phyloP scores from a whole-genome alignment of 2,113 vertebrate species.

The Paedocypris sp. region DNA sequence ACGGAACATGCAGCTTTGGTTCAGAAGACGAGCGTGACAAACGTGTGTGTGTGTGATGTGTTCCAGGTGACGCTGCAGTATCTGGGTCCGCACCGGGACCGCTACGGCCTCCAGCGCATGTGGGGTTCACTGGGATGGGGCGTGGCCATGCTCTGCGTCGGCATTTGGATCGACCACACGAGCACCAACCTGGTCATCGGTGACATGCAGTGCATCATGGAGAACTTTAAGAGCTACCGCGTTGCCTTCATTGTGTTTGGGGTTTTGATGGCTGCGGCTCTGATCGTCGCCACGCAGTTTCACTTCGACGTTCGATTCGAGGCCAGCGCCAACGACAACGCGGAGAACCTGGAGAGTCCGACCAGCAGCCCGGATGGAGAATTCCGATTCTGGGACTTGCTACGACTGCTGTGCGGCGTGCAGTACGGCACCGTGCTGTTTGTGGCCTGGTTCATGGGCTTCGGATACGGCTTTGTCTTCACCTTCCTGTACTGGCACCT shows the following conservation, averaged over 20 bases:
- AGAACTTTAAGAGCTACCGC: constrained; percentile 79
- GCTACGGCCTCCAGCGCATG: constrained; percentile 92
- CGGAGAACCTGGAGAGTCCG: constrained; percentile 28
- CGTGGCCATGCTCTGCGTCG: constrained; percentile 84
- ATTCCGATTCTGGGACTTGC: constrained; percentile 76
- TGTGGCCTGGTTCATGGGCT: constrained; percentile 97
- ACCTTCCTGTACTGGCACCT: constrained; percentile 96
- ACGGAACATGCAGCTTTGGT: too few species aligned
- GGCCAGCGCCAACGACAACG: constrained; percentile 43
- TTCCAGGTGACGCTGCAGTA: constrained; percentile 73
- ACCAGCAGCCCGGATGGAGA: constrained; percentile 25
- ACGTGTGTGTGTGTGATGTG: neutral
- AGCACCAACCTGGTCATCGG: constrained; percentile 52
- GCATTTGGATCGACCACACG: constrained; percentile 90
- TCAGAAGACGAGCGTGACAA: neutral
- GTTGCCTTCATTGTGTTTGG: constrained; percentile 89
- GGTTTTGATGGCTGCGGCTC: constrained; percentile 77
- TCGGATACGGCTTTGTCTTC: constrained; percentile 94
- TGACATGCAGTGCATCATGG: constrained; percentile 64
- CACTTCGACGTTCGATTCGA: constrained; percentile 70
- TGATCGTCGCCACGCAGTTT: constrained; percentile 87
- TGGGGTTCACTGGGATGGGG: constrained; percentile 98
- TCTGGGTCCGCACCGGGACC: constrained; percentile 79
- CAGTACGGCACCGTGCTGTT: constrained; percentile 87
- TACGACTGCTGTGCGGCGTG: constrained; percentile 81